These are phyloP conservation scores for Anolis sagrei DNA, from an alignment of 2,113 vertebrate genomes.

Conservation along the genomic window DNA sequence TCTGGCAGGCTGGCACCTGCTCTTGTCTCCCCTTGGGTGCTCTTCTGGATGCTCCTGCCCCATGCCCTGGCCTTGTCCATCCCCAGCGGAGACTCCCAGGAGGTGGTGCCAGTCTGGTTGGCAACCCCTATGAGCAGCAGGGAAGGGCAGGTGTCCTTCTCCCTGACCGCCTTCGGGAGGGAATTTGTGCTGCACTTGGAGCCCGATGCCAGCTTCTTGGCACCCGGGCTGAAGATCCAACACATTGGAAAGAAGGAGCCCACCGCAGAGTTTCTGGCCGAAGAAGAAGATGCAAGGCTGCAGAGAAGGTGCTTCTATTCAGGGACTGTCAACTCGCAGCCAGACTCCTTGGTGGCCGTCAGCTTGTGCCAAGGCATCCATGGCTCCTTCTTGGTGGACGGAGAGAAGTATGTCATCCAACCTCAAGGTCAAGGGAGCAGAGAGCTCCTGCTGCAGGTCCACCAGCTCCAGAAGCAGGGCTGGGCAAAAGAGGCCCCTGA, in stretches of 20 bases:
- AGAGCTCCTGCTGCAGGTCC: slow-evolving; percentile 56
- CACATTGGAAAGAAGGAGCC: slow-evolving; percentile 57
- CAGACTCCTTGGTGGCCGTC: slow-evolving; percentile 80
- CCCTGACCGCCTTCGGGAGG: slow-evolving; percentile 80
- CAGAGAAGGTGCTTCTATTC: slow-evolving; percentile 83
- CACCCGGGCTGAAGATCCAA: slow-evolving; percentile 79
- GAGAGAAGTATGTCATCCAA: slow-evolving; percentile 81
- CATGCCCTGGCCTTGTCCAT: slow-evolving; percentile 61
- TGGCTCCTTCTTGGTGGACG: slow-evolving; percentile 82
- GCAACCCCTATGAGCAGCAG: slow-evolving; percentile 51
- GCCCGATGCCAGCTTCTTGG: slow-evolving; percentile 84
- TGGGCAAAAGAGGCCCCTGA: neutral
- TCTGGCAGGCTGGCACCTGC: slow-evolving; percentile 38
- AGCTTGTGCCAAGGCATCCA: slow-evolving; percentile 85
- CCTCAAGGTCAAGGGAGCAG: slow-evolving; percentile 65
- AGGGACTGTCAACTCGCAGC: slow-evolving; percentile 77
- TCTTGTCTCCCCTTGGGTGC: neutral
- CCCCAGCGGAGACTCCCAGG: slow-evolving; percentile 58
- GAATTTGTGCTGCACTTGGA: slow-evolving; percentile 78
- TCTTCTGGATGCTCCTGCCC: slow-evolving; percentile 38
- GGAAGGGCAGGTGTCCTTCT: slow-evolving; percentile 49
- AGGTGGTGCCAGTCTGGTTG: slow-evolving; percentile 60
- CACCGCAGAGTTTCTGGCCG: neutral
- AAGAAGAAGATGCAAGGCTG: slow-evolving; percentile 34
- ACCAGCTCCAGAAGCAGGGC: slow-evolving; percentile 51